Conservation (phyloP, 2,888 invertebrate species). For the Acanthopleura granulata region DNA sequence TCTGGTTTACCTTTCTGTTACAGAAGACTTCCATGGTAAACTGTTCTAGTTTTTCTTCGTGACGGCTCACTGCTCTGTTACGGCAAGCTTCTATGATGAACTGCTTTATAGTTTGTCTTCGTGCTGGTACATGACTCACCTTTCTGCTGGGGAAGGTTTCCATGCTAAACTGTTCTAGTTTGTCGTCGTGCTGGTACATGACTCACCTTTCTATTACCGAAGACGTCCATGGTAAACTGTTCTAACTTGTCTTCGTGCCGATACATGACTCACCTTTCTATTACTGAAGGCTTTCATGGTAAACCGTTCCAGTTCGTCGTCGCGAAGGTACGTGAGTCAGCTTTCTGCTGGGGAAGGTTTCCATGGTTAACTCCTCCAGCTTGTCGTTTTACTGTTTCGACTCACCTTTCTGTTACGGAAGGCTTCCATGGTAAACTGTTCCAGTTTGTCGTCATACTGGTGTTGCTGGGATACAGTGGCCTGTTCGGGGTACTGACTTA, state of each 20-base stretch:
- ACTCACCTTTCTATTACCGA: too few relatives aligned
- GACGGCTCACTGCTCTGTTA: background rate
- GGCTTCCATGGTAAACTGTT: constrained; percentile 40
- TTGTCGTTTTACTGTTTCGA: background rate
- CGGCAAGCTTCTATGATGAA: too few relatives aligned
- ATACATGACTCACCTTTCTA: too few relatives aligned
- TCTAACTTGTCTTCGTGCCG: too few relatives aligned
- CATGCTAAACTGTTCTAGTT: too few relatives aligned
- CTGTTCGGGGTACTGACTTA: constrained; percentile 44
- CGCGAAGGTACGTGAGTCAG: too few relatives aligned
- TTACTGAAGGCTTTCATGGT: constrained; percentile 26
- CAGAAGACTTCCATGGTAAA: constrained; percentile 40
- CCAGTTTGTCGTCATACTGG: constrained; percentile 41
- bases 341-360: too few relatives aligned
- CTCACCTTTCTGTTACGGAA: constrained; percentile 41
- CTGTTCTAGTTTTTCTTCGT: constrained; percentile 42
- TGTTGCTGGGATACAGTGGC: constrained; percentile 41
- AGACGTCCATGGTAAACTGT: too few relatives aligned
- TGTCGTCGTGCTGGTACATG: background rate
- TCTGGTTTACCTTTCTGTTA: constrained; percentile 36
- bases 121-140: too few relatives aligned
- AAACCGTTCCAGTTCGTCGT: constrained; percentile 43
- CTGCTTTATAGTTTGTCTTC: too few relatives aligned
- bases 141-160: too few relatives aligned
- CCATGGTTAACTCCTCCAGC: too few relatives aligned